phyloP scores from a whole-genome alignment of 2,797 vertebrate genomes.

The Odontamblyopus rebecca region DNA sequence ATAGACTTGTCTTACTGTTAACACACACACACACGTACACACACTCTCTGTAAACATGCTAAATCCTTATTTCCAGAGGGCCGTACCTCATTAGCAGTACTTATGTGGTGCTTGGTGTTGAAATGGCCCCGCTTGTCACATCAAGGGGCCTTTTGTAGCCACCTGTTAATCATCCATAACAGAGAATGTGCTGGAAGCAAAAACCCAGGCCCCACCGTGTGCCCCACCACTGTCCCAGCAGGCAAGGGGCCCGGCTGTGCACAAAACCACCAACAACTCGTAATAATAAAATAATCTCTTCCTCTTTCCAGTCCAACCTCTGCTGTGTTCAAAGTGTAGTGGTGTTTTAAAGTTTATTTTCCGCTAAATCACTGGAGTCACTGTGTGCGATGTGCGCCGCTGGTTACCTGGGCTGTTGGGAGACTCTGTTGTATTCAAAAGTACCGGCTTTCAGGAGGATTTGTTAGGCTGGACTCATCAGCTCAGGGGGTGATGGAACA shows the following conservation, averaged over 20 bases:
- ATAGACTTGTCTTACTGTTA: no score
- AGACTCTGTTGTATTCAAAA: not conserved
- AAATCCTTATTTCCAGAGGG: constrained; percentile 28
- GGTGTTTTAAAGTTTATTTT: constrained; percentile 1
- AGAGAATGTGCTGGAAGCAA: constrained; percentile 19
- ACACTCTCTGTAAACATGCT: constrained; percentile 1
- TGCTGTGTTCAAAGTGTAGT: constrained; percentile 1
- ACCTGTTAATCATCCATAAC: constrained; percentile 29
- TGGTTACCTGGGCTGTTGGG: not conserved
- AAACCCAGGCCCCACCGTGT: constrained; percentile 7
- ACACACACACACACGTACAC: not conserved
- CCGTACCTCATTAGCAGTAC: constrained; percentile 43
- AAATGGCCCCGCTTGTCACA: constrained; percentile 31
- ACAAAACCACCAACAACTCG: not conserved
- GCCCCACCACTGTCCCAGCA: constrained; percentile 1
- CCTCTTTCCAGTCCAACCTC: not conserved
- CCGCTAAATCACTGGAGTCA: not conserved
- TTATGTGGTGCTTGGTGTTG: constrained; percentile 30
- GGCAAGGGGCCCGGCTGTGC: not conserved
- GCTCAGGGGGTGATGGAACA: not conserved
- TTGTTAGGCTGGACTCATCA: not conserved
- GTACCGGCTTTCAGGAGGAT: not conserved
- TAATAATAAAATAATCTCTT: not conserved
- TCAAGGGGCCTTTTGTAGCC: constrained; percentile 26
- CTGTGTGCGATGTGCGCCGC: not conserved